A percentile compares a stretch with the other conserved stretches of the same genome.
Conservation (phyloP, 2,113 vertebrate species). For the Anas platyrhynchos region DNA sequence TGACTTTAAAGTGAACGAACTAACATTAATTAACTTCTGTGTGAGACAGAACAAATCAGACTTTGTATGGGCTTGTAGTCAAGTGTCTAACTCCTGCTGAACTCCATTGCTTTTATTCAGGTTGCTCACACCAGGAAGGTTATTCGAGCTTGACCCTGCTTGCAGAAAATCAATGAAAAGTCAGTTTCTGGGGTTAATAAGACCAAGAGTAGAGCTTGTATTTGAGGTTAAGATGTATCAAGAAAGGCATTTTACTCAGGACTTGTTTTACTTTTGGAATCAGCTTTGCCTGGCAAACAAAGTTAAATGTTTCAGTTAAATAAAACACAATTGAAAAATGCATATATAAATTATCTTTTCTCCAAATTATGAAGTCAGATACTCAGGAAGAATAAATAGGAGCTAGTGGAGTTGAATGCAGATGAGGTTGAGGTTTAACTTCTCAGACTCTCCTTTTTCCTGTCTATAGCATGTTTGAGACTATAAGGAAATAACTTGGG, state of each 20-base stretch:
- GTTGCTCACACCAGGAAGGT: background rate
- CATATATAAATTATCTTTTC: background rate
- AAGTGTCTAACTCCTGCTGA: background rate
- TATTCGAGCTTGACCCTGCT: background rate
- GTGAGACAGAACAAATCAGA: background rate
- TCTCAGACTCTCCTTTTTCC: background rate
- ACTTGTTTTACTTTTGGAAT: background rate
- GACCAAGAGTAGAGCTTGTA: background rate
- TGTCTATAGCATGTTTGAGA: background rate
- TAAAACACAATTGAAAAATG: background rate
- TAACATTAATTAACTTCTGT: background rate
- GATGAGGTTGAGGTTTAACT: background rate
- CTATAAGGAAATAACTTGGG: no score
- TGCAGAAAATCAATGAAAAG: conserved; percentile 8
- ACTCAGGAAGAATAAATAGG: background rate
- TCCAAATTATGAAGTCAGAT: background rate
- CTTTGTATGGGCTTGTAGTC: background rate
- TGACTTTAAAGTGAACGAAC: background rate
- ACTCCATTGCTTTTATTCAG: background rate
- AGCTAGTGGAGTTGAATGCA: background rate
- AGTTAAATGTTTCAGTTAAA: background rate
- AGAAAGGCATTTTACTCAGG: background rate
- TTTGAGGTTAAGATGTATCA: background rate
- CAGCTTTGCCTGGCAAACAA: background rate
- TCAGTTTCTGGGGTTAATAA: background rate